Evolutionary conservation across 2,888 invertebrate genomes (phyloP).

Genomic region (Acanthosepion pharaonis): DNA sequence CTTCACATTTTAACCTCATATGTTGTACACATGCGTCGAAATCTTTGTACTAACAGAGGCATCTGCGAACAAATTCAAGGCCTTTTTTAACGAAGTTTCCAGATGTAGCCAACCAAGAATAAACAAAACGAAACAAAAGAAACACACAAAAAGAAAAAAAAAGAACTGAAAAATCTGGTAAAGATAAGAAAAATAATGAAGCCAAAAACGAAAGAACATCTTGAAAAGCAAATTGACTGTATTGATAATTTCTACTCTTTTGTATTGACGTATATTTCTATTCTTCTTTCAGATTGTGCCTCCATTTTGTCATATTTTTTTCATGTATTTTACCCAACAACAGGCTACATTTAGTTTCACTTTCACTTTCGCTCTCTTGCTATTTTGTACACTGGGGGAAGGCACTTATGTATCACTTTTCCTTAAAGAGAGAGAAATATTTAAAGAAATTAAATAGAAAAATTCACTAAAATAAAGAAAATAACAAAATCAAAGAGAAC

Average conservation of each 20-base stretch:
- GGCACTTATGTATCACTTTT: not conserved
- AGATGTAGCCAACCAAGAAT: constrained; percentile 33
- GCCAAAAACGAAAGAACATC: no score
- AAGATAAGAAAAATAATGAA: not conserved
- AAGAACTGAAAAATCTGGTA: not conserved
- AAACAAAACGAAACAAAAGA: not conserved
- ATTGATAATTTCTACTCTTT: constrained; percentile 33
- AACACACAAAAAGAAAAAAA: not conserved
- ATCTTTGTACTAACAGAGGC: not conserved
- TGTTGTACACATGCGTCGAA: not conserved
- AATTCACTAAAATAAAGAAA: not conserved
- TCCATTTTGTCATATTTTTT: constrained; percentile 7
- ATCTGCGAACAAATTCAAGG: not conserved
- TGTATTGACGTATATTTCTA: constrained; percentile 33
- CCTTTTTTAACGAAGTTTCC: not conserved
- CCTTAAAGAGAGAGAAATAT: not conserved
- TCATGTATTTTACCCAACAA: not conserved
- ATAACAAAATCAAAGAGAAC: not conserved
- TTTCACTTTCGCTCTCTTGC: not conserved
- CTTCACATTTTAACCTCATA: not conserved
- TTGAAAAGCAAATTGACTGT: constrained; percentile 21
- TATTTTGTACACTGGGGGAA: not conserved
- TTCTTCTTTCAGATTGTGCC: not conserved
- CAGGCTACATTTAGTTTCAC: not conserved
- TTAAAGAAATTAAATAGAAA: not conserved